phyloP scores from a whole-genome alignment of 1,140 invertebrate species.

The Euborellia annulipes region DNA sequence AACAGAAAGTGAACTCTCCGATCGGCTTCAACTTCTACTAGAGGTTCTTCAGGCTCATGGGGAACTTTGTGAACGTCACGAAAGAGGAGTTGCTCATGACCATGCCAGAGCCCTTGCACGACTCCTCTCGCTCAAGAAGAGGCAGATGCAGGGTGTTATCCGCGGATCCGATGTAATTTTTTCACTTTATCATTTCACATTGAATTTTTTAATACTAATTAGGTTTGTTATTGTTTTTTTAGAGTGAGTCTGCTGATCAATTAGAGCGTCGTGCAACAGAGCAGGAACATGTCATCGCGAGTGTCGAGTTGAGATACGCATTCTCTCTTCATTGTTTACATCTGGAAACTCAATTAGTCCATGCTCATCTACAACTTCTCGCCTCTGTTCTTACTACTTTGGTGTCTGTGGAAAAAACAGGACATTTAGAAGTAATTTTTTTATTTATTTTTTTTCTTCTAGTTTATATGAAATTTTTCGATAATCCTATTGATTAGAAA shows the following conservation, averaged over 20 bases:
- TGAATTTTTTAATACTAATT: background rate
- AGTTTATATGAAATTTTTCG: background rate
- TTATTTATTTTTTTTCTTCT: background rate
- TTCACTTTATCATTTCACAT: conserved; percentile 2
- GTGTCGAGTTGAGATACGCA: conserved; percentile 50
- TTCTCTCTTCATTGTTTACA: conserved; percentile 55
- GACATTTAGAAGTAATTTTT: conserved; percentile 41
- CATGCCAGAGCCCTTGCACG: conserved; percentile 50
- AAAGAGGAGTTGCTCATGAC: conserved; percentile 48
- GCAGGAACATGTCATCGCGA: conserved; percentile 52
- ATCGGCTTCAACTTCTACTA: conserved; percentile 41
- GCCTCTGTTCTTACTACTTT: conserved; percentile 42
- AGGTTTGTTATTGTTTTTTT: conserved; percentile 1
- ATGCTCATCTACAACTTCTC: conserved; percentile 48
- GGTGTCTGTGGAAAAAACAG: conserved; percentile 39
- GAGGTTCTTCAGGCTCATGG: conserved; percentile 45
- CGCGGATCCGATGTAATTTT: conserved; percentile 35
- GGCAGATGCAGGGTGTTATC: conserved; percentile 51
- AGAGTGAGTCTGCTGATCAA: conserved; percentile 49
- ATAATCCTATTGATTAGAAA: background rate
- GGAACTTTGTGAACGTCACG: conserved; percentile 51
- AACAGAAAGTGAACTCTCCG: conserved; percentile 41
- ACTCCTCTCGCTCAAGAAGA: conserved; percentile 50
- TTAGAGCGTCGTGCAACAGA: conserved; percentile 50
- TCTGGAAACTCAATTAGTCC: conserved; percentile 55